A percentile compares a stretch with the other conserved stretches of the same genome.
Conservation (phyloP, 2,113 vertebrate genomes). For the Gallinago media region DNA sequence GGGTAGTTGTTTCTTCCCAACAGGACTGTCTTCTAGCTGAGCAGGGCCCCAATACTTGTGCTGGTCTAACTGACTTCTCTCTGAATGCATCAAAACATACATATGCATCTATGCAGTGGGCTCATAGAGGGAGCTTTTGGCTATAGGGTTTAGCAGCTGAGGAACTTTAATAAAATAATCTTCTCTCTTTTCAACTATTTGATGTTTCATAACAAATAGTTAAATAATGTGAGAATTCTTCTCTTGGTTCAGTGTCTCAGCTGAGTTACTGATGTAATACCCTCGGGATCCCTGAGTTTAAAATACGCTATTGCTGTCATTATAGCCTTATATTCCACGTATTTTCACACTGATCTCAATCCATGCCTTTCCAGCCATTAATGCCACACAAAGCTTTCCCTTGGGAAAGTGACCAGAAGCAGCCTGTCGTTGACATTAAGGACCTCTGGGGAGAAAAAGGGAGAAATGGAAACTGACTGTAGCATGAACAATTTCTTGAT, state of each 20-base stretch:
- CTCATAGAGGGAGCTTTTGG: background rate
- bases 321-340: background rate
- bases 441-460: constrained; percentile 5
- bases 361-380: background rate
- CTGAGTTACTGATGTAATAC: constrained; percentile 50
- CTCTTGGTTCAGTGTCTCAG: background rate
- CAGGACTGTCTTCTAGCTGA: background rate
- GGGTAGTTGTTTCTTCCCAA: background rate
- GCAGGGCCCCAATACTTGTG: fast-evolving
- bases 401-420: constrained; percentile 45
- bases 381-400: constrained; percentile 34
- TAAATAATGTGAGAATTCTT: background rate
- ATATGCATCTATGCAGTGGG: fast-evolving
- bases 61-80: background rate
- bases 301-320: background rate
- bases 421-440: background rate
- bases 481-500: background rate
- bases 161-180: background rate
- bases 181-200: background rate
- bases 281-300: constrained; percentile 25
- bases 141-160: background rate
- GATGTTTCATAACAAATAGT: background rate
- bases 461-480: constrained; percentile 4
- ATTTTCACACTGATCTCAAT: constrained; percentile 6
- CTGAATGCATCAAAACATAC: background rate